Evolutionary conservation across 2,888 invertebrate genomes (phyloP).

Genomic region (Chymomyza procnemis): DNA sequence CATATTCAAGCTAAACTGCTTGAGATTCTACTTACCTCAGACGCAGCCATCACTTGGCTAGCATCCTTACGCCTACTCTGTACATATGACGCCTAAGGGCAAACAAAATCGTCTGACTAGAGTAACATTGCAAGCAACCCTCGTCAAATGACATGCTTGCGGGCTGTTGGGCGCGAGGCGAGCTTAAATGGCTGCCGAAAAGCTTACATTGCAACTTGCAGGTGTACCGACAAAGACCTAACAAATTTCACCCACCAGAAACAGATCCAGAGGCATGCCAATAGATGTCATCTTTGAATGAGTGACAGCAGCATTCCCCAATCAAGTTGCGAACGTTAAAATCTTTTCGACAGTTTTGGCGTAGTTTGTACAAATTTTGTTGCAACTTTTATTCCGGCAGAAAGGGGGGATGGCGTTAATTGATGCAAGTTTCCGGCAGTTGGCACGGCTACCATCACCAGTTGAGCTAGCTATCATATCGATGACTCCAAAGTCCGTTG

Average conservation of each 20-base stretch:
- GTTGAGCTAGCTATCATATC: background rate
- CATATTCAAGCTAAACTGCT: no score
- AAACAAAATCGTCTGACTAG: no score
- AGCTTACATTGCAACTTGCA: background rate
- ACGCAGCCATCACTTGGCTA: no score
- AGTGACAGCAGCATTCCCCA: background rate
- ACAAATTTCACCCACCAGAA: background rate
- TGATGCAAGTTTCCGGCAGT: constrained; percentile 11
- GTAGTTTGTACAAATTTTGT: background rate
- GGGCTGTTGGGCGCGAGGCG: no score
- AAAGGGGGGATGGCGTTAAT: no score
- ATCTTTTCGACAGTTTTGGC: background rate
- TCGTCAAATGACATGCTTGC: no score
- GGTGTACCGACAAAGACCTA: background rate
- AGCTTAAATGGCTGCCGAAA: background rate
- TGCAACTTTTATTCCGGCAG: background rate
- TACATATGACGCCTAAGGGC: no score
- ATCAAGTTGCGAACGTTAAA: background rate
- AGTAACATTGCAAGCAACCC: no score
- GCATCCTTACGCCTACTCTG: no score
- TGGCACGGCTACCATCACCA: no score
- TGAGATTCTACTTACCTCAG: no score
- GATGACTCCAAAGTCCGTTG: background rate
- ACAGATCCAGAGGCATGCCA: background rate
- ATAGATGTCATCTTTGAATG: background rate